phyloP scores from a whole-genome alignment of 1,140 invertebrate genomes.

The Formica selysi region DNA sequence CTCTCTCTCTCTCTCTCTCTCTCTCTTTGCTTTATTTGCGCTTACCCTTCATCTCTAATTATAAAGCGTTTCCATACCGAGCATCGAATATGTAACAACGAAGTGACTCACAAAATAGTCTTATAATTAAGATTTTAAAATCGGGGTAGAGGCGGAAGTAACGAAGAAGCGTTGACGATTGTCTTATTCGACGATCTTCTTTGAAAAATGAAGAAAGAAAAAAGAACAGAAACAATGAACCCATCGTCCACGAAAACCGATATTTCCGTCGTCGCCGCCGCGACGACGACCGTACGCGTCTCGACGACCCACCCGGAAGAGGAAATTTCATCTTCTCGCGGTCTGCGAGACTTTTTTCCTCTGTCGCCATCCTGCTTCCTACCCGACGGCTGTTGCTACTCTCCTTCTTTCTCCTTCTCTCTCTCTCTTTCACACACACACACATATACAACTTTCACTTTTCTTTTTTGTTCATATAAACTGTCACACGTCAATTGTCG shows the following conservation, averaged over 20 bases:
- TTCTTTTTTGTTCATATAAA: neutral
- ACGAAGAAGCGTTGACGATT: conserved; percentile 10
- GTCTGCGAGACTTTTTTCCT: conserved; percentile 57
- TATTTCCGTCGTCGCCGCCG: conserved; percentile 69
- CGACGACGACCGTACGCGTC: conserved; percentile 58
- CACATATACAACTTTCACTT: too few species aligned
- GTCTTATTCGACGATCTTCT: conserved; percentile 18
- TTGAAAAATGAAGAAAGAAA: conserved; percentile 1
- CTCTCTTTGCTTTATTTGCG: neutral
- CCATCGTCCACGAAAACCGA: conserved; percentile 69
- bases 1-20: neutral
- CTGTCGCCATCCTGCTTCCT: conserved; percentile 16
- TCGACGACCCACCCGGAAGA: conserved; percentile 72
- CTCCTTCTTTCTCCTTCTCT: neutral
- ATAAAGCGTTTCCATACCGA: neutral
- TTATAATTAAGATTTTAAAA: conserved; percentile 54
- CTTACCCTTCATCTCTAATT: neutral
- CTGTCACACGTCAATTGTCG: conserved; percentile 35
- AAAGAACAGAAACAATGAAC: conserved; percentile 66
- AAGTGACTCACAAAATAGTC: neutral
- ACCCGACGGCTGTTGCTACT: neutral
- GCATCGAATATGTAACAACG: neutral
- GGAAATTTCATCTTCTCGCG: conserved; percentile 74
- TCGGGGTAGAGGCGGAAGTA: neutral
- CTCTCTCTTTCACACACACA: neutral